These are phyloP conservation scores for Scotopteryx bipunctaria DNA, from an alignment of 2,888 invertebrate species.

Conservation along the genomic window DNA sequence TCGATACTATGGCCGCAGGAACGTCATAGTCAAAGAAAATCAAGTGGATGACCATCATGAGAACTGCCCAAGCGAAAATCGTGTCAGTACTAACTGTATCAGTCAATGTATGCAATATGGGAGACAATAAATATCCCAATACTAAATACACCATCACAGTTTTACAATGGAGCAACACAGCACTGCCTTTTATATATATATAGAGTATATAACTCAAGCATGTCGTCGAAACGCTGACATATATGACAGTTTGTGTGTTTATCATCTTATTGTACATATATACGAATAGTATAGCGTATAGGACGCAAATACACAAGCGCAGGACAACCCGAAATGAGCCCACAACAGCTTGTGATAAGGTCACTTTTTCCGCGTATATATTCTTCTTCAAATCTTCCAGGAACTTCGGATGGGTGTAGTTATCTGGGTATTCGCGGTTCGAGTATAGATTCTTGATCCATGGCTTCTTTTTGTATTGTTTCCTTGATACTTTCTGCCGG, in stretches of 20 bases:
- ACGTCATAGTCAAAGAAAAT: constrained; percentile 97
- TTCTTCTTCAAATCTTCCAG: constrained; percentile 93
- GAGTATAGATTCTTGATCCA: constrained; percentile 97
- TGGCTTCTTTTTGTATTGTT: constrained; percentile 62
- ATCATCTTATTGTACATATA: constrained; percentile 88
- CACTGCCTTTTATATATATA: constrained; percentile 58
- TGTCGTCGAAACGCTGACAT: constrained; percentile 81
- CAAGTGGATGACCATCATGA: constrained; percentile 94
- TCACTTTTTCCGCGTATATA: constrained; percentile 89
- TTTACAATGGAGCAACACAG: constrained; percentile 85
- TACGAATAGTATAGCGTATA: constrained; percentile 88
- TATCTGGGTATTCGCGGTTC: constrained; percentile 93
- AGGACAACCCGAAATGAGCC: constrained; percentile 92
- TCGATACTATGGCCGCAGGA: constrained; percentile 93
- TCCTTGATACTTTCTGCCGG: constrained; percentile 54
- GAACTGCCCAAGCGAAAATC: constrained; percentile 95
- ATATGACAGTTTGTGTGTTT: constrained; percentile 85
- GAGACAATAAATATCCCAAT: constrained; percentile 95
- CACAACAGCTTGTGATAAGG: constrained; percentile 86
- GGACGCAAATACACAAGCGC: constrained; percentile 89
- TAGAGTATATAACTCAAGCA: constrained; percentile 86
- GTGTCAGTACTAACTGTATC: constrained; percentile 99
- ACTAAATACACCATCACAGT: constrained; percentile 92
- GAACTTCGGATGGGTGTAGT: constrained; percentile 95
- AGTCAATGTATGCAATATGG: constrained; percentile 96